Evolutionary conservation across 2,888 invertebrate species (phyloP).

Genomic region (Cepaea hortensis): DNA sequence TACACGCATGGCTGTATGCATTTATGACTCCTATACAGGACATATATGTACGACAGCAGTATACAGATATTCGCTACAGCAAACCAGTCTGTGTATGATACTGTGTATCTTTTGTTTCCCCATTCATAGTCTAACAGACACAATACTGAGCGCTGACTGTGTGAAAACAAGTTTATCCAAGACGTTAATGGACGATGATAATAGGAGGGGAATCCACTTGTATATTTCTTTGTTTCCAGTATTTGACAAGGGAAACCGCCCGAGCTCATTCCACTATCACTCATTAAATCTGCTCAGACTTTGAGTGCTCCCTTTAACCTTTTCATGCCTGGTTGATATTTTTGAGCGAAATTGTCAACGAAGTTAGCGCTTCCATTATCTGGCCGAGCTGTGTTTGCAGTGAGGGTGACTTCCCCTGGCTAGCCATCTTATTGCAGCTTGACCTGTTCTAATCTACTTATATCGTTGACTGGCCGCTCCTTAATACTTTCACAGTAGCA

Average conservation of each 20-base stretch:
- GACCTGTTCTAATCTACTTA: constrained; percentile 40
- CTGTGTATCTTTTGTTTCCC: too few species aligned
- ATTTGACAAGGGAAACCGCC: constrained; percentile 8
- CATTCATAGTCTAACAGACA: too few species aligned
- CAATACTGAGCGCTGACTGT: too few species aligned
- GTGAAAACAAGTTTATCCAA: not conserved
- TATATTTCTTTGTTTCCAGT: not conserved
- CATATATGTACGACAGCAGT: too few species aligned
- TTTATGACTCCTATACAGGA: too few species aligned
- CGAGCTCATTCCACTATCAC: constrained; percentile 27
- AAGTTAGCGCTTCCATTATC: constrained; percentile 43
- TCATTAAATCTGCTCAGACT: constrained; percentile 33
- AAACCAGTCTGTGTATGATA: too few species aligned
- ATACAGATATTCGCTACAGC: too few species aligned
- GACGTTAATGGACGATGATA: not conserved
- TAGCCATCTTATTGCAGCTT: constrained; percentile 40
- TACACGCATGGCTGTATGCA: too few species aligned
- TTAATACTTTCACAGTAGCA: not conserved
- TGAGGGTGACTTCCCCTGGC: constrained; percentile 21
- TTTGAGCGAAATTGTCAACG: constrained; percentile 36
- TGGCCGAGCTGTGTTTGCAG: constrained; percentile 32
- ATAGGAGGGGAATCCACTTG: not conserved
- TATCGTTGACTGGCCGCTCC: constrained; percentile 8
- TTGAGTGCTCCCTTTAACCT: constrained; percentile 34
- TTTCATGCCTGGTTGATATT: constrained; percentile 22